Evolutionary conservation across 35 echinoderm and acorn worm genomes (phyloP), one percentile per base, ranked within the genome.

Genomic region (Patiria miniata): DNA sequence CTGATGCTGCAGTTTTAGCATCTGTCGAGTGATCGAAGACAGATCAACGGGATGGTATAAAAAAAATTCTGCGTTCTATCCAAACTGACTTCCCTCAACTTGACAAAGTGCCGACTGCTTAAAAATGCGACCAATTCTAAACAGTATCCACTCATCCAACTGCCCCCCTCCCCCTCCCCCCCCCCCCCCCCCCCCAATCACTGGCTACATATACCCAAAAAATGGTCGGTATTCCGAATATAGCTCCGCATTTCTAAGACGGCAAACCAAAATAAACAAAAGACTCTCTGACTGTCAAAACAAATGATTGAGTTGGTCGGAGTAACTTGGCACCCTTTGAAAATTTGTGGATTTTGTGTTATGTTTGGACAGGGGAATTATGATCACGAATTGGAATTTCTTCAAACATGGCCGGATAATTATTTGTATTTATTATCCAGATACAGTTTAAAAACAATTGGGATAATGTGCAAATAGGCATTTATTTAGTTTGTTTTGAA

Each of bases 261-360:
- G 65, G 65, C 65, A 73, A 73, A 73, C 26, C 65, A 73, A 73
- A 73, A 73, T 73, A 73, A 73, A 73, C 65, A 34, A 73, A 36
- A 73, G 65, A 73, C 29, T 73, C 65, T 73, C 65, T 73, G 21
- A 73, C 65, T 73, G 65, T 73, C 65, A 73, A 73, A 73, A 73
- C 65, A 73, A 26, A 32, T 73, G 65, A 73, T 73, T 73, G 65
- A 73, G 65, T 14, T 26, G 19, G 65, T 14, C 21, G 29, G 34
- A 73, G 23, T 34, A 73, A 73, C 65, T 73, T n/a, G 29, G 65
- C 65, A 47, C 42, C 42, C 42, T 47, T 12, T 23, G 21, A 60
- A 14, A 23, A 22, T 73, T 73, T 73, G 65, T 73, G 23, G 65
- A 36, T 26, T 73, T 73, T 47, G 4, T 47, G 42, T n/a, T n/a